A percentile compares a stretch with the other conserved stretches of the same genome.
phyloP scores from a whole-genome alignment of 37 sponge, comb jelly and placozoan genomes.

The Halisarca cf. caerulea region DNA sequence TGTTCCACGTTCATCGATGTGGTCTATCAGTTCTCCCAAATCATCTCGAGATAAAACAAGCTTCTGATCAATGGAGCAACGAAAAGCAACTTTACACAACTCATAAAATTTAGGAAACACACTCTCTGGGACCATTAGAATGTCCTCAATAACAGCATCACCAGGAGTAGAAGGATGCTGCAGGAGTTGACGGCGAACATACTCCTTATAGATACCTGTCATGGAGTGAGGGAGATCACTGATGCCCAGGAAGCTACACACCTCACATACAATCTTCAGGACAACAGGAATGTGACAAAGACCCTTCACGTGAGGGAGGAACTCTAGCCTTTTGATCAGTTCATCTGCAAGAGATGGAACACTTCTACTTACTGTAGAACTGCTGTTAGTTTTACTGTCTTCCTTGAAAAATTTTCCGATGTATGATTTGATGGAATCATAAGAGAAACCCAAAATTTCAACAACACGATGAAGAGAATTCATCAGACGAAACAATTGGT shows the following conservation, averaged over 20 bases:
- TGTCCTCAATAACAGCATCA: neutral
- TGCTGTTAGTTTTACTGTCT: neutral
- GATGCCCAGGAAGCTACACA: neutral
- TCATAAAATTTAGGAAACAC: neutral
- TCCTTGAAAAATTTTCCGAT: neutral
- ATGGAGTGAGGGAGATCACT: neutral
- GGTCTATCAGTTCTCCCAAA: neutral
- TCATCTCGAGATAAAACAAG: neutral
- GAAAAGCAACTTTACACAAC: neutral
- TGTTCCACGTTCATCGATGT: neutral
- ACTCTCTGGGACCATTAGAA: neutral
- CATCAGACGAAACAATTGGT: neutral
- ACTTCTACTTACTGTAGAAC: neutral
- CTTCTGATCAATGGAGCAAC: neutral
- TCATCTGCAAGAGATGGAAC: neutral
- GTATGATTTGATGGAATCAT: neutral
- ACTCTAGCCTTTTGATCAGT: neutral
- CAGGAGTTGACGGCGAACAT: constrained; percentile 2
- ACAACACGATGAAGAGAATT: neutral
- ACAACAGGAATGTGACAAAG: constrained; percentile 9
- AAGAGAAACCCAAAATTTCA: constrained; percentile 15
- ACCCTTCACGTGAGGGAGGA: constrained; percentile 9
- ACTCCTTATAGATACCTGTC: constrained; percentile 11
- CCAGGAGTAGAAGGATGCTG: neutral
- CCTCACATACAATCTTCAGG: constrained; percentile 6